Evolutionary conservation across 37 sponge, comb jelly and placozoan species (phyloP).

Genomic region (Spongilla lacustris): DNA sequence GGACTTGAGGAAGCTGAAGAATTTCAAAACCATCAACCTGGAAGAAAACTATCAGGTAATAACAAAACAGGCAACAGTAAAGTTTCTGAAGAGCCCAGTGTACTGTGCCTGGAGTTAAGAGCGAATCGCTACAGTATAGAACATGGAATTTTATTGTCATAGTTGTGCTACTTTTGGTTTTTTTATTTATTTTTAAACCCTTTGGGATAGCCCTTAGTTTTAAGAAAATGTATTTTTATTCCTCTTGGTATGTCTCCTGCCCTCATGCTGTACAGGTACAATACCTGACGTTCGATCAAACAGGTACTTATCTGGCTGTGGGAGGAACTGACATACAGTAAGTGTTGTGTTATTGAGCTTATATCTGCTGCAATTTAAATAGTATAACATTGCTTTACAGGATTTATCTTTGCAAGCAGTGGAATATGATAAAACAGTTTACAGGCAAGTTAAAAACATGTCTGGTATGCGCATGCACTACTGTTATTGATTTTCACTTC

Average conservation of each 20-base stretch:
- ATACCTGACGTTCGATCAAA: slow-evolving; percentile 90
- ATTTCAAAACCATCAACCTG: slow-evolving; percentile 93
- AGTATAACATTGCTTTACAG: slow-evolving; percentile 23
- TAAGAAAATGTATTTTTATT: neutral
- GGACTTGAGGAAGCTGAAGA: slow-evolving; percentile 98
- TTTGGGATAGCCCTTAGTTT: too few relatives aligned
- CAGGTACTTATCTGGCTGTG: slow-evolving; percentile 94
- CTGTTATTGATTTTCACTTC: neutral
- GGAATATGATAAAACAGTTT: slow-evolving; percentile 75
- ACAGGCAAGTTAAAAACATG: slow-evolving; percentile 41
- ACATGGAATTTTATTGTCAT: too few relatives aligned
- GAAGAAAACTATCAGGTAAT: slow-evolving; percentile 84
- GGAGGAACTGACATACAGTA: slow-evolving; percentile 94
- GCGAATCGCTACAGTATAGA: too few relatives aligned
- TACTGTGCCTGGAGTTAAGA: too few relatives aligned
- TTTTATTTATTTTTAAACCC: too few relatives aligned
- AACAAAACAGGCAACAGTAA: neutral
- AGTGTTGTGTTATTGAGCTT: slow-evolving; percentile 21
- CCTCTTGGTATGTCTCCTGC: neutral
- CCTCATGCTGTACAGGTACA: slow-evolving; percentile 49
- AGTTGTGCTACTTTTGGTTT: too few relatives aligned
- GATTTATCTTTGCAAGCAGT: slow-evolving; percentile 88
- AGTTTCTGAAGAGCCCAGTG: neutral
- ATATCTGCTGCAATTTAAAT: neutral
- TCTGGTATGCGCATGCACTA: neutral